Base-by-base conservation (phyloP, 2,888 invertebrate species). In the Drosophila ezoana region DNA sequence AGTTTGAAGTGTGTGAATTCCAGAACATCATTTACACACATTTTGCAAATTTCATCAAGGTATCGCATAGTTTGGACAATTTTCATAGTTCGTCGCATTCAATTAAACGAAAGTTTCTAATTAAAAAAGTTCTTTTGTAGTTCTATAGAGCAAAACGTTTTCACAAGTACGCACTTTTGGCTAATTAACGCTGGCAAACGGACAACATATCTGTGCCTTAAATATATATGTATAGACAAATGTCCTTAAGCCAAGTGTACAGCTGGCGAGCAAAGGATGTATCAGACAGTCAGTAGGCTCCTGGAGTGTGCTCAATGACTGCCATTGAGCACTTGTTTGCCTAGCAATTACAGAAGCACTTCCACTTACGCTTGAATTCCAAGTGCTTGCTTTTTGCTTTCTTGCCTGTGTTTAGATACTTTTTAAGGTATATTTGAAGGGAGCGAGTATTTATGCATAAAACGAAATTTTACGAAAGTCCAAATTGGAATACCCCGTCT, bases 321-420 rank as follows among this genome's bases (percentile, higher is more conserved):
- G 59, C 63, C 57, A 14, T 43, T 32, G 54, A 76, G 60, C 72
- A 47, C 63, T 71, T 77, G 77, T 77, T 77, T 77, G 66, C 63
- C 49, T 52, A 44, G 58, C 74, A 77, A 77, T 78, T 77, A 77
- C 59, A 52, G 45, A 60, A 71, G 67, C 65, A 65, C 71, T 74
- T 71, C 43, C 28, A 28, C 59, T 56, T 51, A 14, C 57, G 28
- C 64, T 73, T 48, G 16, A 56, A 56, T 28, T 28, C 13, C 23
- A 32, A 57, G 52, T 57, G 44, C 53, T 53, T 45, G 43, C 23
- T 41, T 45, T 45, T 20, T 43, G 5, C 14, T 13, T 6, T 18
- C 45, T 51, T 43, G 57, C 54, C 49, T 43, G 57, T 41, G 49
- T 45, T 64, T 56, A 51, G 57, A 37, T 49, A 58, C 68, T 23